Conservation (phyloP, 2,113 vertebrate genomes). For the Pseudonaja textilis region DNA sequence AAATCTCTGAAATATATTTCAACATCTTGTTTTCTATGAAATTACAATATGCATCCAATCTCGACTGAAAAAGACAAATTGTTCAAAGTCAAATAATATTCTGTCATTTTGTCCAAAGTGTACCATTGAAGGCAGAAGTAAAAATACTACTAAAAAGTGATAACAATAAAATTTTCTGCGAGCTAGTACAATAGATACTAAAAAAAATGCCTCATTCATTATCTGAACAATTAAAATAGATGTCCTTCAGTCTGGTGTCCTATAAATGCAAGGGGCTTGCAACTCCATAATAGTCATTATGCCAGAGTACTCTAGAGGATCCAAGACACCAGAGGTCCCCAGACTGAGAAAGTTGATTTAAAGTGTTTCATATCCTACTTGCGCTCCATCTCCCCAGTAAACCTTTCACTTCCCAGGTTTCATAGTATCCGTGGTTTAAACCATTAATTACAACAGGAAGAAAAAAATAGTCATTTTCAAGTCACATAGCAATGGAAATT, state of each 20-base stretch:
- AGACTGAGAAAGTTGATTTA: not conserved
- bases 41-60: not conserved
- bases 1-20: not conserved
- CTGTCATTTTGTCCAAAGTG: not conserved
- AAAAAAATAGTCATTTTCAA: not conserved
- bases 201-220: not conserved
- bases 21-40: not conserved
- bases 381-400: not conserved
- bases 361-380: not conserved
- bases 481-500: not conserved
- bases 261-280: not conserved
- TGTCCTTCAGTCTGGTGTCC: not conserved
- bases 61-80: not conserved
- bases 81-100: not conserved
- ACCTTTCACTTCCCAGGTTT: not conserved
- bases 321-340: not conserved
- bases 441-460: not conserved
- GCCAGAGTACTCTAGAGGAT: not conserved
- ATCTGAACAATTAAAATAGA: not conserved
- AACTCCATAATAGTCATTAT: not conserved
- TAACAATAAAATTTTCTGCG: not conserved
- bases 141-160: not conserved
- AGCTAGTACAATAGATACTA: not conserved
- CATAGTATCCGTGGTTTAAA: not conserved
- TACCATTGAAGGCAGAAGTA: accelerated